Conservation (phyloP, 1,140 invertebrate species). For the Melipona quadrifasciata region DNA sequence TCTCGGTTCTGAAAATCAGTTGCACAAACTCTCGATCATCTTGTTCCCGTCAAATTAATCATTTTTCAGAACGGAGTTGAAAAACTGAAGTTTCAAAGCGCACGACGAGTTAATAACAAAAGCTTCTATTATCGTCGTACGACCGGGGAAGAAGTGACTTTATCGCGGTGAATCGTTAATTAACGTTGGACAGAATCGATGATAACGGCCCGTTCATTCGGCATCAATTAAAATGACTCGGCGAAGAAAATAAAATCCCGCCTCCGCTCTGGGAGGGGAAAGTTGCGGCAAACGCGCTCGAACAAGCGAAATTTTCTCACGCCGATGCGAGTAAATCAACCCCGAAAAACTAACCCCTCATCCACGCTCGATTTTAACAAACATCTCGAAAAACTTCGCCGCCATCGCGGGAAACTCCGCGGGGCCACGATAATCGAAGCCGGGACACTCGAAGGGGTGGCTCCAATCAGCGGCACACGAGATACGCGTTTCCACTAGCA, state of each 20-base stretch:
- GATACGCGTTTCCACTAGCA: conserved; percentile 65
- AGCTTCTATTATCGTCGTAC: background rate
- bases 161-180: background rate
- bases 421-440: conserved; percentile 57
- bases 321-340: conserved; percentile 44
- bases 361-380: conserved; percentile 48
- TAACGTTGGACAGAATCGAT: background rate
- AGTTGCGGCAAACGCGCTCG: conserved; percentile 15
- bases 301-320: conserved; percentile 44
- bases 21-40: background rate
- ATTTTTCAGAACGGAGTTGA: background rate
- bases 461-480: conserved; percentile 62
- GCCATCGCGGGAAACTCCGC: conserved; percentile 47
- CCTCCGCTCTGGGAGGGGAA: background rate
- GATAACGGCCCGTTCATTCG: background rate
- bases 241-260: conserved; percentile 11
- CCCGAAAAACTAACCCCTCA: conserved; percentile 47
- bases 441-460: conserved; percentile 64
- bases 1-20: background rate
- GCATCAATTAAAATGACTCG: conserved; percentile 24
- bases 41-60: background rate
- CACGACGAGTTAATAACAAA: background rate
- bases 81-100: background rate
- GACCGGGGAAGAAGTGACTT: background rate
- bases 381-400: conserved; percentile 54